These are phyloP conservation scores for Camponotus fellah DNA, from an alignment of 2,888 invertebrate genomes.

Conservation along the genomic window DNA sequence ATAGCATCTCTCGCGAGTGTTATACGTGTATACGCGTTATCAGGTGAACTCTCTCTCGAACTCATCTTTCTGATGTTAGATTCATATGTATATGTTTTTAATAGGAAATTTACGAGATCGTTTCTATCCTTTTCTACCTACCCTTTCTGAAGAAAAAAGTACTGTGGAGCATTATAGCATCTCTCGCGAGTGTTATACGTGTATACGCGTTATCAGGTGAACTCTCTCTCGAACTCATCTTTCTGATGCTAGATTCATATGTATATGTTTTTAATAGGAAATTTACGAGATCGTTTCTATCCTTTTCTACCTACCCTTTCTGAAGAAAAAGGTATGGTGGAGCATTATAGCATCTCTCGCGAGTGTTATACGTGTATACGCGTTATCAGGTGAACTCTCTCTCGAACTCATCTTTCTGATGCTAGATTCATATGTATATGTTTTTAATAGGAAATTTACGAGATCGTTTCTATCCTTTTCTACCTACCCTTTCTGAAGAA, in stretches of 20 bases:
- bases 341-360: constrained; percentile 28
- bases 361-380: neutral
- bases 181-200: no score
- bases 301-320: no score
- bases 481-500: neutral
- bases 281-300: no score
- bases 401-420: neutral
- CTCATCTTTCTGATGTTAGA: neutral
- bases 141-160: neutral
- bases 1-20: constrained; percentile 16
- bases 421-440: no score
- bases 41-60: neutral
- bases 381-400: neutral
- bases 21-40: neutral
- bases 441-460: neutral
- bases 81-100: no score
- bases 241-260: no score
- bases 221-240: no score
- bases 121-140: neutral
- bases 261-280: no score
- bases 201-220: no score
- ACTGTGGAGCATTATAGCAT: no score
- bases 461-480: neutral
- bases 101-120: neutral
- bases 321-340: no score